These are phyloP conservation scores for Ceratitis capitata DNA, from an alignment of 1,140 invertebrate species.

Conservation along the genomic window DNA sequence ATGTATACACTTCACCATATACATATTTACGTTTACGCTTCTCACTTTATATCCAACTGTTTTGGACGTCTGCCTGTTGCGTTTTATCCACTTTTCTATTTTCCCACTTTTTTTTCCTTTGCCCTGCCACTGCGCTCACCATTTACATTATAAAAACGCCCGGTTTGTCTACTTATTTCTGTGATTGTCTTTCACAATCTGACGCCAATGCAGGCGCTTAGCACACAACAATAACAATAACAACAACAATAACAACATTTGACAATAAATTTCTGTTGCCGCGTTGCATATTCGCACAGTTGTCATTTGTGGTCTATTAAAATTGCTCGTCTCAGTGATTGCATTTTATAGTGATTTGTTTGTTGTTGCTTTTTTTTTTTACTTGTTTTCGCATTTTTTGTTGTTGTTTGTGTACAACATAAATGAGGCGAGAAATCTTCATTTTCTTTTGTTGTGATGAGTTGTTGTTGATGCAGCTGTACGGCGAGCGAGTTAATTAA, in stretches of 20 bases:
- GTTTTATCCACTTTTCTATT: not conserved
- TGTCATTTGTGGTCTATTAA: slow-evolving; percentile 25
- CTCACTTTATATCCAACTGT: too few relatives aligned
- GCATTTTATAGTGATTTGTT: not conserved
- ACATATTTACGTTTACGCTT: not conserved
- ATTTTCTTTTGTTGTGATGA: not conserved
- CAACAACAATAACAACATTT: not conserved
- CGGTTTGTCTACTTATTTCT: not conserved
- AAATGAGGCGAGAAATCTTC: slow-evolving; percentile 9
- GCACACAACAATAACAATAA: not conserved
- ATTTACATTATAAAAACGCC: not conserved
- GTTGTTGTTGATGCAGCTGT: too few relatives aligned
- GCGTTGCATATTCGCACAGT: not conserved
- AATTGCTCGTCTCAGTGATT: slow-evolving; percentile 7
- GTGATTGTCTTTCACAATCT: not conserved
- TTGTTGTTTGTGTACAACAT: not conserved
- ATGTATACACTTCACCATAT: not conserved
- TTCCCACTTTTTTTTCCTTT: not conserved
- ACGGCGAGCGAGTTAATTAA: slow-evolving; percentile 1
- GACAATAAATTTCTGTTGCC: not conserved
- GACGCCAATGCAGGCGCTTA: not conserved
- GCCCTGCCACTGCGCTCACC: not conserved
- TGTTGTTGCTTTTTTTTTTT: not conserved
- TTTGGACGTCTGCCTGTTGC: not conserved
- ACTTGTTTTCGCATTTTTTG: not conserved